Evolutionary conservation across 2,888 invertebrate species (phyloP).

Genomic region (Epirrhoe tristata): DNA sequence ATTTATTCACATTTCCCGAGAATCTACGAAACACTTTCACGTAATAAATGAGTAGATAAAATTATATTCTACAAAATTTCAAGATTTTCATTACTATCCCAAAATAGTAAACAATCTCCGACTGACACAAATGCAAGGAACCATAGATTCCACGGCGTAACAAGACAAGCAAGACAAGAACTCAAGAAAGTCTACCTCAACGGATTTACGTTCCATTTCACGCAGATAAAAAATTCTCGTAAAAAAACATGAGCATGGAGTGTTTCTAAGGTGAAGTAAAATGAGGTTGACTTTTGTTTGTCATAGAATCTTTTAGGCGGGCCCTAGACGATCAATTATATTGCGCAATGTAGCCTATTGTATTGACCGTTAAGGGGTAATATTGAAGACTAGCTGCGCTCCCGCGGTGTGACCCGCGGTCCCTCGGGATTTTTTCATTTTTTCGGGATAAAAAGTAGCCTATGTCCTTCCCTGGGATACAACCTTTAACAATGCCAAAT

Average conservation of each 20-base stretch:
- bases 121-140: constrained; percentile 76
- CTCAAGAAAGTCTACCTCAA: constrained; percentile 71
- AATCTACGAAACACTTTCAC: constrained; percentile 32
- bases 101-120: constrained; percentile 81
- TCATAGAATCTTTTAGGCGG: too few species aligned
- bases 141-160: constrained; percentile 81
- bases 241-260: background rate
- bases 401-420: too few species aligned
- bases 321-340: too few species aligned
- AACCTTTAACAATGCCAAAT: too few species aligned
- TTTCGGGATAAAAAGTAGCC: too few species aligned
- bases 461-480: too few species aligned
- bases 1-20: constrained; percentile 33
- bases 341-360: too few species aligned
- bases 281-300: background rate
- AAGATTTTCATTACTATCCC: constrained; percentile 59
- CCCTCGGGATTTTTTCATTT: too few species aligned
- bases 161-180: too few species aligned
- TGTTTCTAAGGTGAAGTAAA: background rate
- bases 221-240: constrained; percentile 44
- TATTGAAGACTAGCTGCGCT: too few species aligned
- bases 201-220: constrained; percentile 62
- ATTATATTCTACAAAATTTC: constrained; percentile 43
- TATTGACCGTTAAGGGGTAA: too few species aligned
- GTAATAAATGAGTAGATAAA: constrained; percentile 35